A percentile compares a stretch with the other conserved stretches of the same genome.
Conservation (phyloP, 1,140 invertebrate species). For the Homalodisca vitripennis region DNA sequence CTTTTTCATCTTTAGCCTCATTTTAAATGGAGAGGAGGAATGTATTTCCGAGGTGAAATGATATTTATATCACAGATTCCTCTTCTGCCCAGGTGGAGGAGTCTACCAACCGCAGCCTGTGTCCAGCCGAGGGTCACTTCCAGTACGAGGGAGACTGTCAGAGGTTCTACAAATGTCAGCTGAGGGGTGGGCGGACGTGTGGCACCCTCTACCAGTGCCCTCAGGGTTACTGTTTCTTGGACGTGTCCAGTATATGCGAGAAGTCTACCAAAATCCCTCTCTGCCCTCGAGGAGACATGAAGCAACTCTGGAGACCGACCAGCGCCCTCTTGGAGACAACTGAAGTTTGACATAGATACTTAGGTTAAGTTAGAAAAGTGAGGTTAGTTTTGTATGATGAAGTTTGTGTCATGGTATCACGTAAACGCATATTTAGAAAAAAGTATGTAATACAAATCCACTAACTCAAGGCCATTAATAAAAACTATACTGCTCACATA, state of each 20-base stretch:
- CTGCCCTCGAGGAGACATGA: constrained; percentile 48
- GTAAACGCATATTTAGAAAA: too few relatives aligned
- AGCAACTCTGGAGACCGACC: constrained; percentile 33
- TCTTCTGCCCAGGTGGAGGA: constrained; percentile 66
- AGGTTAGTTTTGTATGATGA: too few relatives aligned
- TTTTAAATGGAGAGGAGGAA: too few relatives aligned
- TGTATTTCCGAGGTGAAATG: too few relatives aligned
- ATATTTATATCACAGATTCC: too few relatives aligned
- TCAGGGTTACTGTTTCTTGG: constrained; percentile 70
- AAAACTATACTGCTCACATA: too few relatives aligned
- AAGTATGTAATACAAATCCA: too few relatives aligned
- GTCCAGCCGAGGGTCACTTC: constrained; percentile 66
- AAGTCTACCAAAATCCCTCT: constrained; percentile 56
- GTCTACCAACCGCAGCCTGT: constrained; percentile 54
- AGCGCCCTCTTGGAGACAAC: constrained; percentile 32
- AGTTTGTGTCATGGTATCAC: too few relatives aligned
- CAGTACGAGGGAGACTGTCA: constrained; percentile 61
- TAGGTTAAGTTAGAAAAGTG: neutral
- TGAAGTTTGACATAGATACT: constrained; percentile 23
- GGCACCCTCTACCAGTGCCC: constrained; percentile 75
- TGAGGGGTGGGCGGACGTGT: constrained; percentile 54
- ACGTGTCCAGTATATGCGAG: constrained; percentile 73
- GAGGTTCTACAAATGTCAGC: constrained; percentile 70
- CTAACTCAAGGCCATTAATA: too few relatives aligned
- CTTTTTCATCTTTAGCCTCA: too few relatives aligned